Conservation (phyloP, 2,888 invertebrate species). For the Lasius platythorax region DNA sequence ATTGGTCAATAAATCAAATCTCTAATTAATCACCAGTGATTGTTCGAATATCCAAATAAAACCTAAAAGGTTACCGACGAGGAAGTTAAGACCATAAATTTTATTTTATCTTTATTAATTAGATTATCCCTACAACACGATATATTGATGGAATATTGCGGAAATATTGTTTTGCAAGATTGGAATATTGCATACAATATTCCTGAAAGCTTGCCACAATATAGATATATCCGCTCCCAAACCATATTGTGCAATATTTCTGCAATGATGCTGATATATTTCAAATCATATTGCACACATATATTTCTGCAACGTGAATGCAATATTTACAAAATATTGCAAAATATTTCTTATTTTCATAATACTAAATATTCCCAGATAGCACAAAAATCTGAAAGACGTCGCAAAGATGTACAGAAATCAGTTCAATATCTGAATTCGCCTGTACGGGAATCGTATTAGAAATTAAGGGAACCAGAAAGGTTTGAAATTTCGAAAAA, state of each 20-base stretch:
- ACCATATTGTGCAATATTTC: background rate
- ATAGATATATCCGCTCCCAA: background rate
- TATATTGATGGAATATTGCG: background rate
- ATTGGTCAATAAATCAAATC: no score
- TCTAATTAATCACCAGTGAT: no score
- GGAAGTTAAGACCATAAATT: no score
- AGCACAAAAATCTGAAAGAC: background rate
- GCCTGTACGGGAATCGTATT: no score
- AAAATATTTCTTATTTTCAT: background rate
- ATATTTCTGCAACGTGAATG: no score
- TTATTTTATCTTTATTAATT: no score
- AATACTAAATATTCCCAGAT: background rate
- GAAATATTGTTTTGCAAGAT: background rate
- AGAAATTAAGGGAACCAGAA: no score
- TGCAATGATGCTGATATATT: background rate
- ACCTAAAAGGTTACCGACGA: no score
- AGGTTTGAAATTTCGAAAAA: no score
- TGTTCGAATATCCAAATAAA: no score
- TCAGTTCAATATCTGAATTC: no score
- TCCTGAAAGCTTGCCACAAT: background rate
- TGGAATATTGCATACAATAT: background rate
- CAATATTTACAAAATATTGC: background rate
- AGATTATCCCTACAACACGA: background rate
- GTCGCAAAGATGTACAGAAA: background rate
- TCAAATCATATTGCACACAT: no score